A percentile compares a stretch with the other conserved stretches of the same genome.
phyloP scores from a whole-genome alignment of 2,113 vertebrate genomes.

The Caranx ignobilis region DNA sequence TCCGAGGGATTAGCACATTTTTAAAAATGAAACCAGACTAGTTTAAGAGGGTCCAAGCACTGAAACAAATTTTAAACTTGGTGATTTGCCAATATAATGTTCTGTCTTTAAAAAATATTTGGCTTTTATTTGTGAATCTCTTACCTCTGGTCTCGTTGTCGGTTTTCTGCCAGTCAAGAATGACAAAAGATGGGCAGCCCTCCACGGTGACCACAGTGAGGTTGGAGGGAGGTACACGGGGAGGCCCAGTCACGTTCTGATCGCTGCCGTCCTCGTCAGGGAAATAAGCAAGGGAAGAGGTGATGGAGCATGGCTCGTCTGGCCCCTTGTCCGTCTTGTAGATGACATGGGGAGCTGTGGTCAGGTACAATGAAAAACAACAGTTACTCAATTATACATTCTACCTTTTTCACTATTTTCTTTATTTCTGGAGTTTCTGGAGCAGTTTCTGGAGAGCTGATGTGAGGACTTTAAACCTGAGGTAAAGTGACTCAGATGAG shows the following conservation, averaged over 20 bases:
- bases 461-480: neutral
- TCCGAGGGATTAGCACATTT: too few relatives aligned
- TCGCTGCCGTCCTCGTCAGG: slow-evolving; percentile 85
- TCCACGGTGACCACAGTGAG: slow-evolving; percentile 97
- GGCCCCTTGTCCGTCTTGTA: slow-evolving; percentile 93
- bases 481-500: neutral
- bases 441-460: neutral
- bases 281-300: slow-evolving; percentile 90
- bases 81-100: too few relatives aligned
- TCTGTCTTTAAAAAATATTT: too few relatives aligned
- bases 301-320: slow-evolving; percentile 94
- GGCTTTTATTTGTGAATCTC: too few relatives aligned
- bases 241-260: slow-evolving; percentile 87
- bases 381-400: neutral
- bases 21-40: too few relatives aligned
- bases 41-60: neutral
- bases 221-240: slow-evolving; percentile 91
- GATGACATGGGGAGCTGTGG: slow-evolving; percentile 90
- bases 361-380: neutral
- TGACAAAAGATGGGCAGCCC: slow-evolving; percentile 95
- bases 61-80: too few relatives aligned
- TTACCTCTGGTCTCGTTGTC: slow-evolving; percentile 95
- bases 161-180: slow-evolving; percentile 93
- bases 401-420: neutral
- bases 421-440: neutral